These are phyloP conservation scores for Neotoma lepida DNA, from an alignment of 2,113 vertebrate genomes.

Conservation along the genomic window DNA sequence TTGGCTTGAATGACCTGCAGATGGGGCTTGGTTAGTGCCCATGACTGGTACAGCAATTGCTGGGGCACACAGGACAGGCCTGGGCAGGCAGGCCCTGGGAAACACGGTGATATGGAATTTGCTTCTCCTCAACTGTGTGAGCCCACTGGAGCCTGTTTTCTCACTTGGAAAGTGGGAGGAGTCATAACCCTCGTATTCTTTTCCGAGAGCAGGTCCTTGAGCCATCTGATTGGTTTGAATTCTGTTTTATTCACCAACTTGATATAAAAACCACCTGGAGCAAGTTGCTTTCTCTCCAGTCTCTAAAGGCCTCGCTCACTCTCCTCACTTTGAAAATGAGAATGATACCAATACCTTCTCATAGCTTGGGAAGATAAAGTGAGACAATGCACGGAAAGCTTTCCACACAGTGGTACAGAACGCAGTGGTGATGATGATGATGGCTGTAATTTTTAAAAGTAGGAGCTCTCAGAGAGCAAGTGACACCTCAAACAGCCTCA, in stretches of 20 bases:
- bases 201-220: neutral
- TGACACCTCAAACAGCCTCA: neutral
- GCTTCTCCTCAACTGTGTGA: neutral
- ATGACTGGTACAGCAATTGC: neutral
- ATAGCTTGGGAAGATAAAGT: neutral
- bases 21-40: neutral
- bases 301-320: slow-evolving; percentile 9
- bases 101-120: neutral
- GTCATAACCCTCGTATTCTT: neutral
- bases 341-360: neutral
- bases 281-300: neutral
- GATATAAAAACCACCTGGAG: neutral
- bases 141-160: neutral
- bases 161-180: slow-evolving; percentile 5
- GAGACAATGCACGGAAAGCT: neutral
- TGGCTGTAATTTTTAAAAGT: neutral
- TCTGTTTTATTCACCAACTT: slow-evolving; percentile 7
- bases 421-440: neutral
- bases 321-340: slow-evolving; percentile 1
- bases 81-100: neutral
- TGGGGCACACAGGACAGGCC: neutral
- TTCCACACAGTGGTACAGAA: neutral
- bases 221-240: neutral
- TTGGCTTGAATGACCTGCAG: neutral
- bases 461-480: slow-evolving; percentile 15